A percentile compares a stretch with the other conserved stretches of the same genome.
Evolutionary conservation across 1,140 invertebrate species (phyloP).

Genomic region (Apis laboriosa): DNA sequence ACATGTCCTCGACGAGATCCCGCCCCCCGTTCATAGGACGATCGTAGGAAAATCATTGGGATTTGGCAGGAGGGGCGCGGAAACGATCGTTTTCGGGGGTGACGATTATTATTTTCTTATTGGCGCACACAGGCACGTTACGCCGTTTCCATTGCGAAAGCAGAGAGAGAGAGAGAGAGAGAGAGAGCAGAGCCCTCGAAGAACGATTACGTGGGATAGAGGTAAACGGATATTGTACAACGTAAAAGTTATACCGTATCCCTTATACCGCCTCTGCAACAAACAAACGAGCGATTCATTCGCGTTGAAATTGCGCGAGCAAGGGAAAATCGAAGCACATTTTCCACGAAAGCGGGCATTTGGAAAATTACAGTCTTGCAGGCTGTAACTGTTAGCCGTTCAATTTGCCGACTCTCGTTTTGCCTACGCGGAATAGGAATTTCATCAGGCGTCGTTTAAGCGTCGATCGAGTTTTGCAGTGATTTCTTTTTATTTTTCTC

Average conservation of each 20-base stretch:
- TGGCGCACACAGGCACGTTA: no score
- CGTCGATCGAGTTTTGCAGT: neutral
- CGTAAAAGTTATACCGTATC: constrained; percentile 1
- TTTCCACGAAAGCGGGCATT: constrained; percentile 59
- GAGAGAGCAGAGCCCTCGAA: neutral
- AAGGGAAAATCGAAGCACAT: constrained; percentile 58
- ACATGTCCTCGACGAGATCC: neutral
- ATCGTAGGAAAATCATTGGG: constrained; percentile 39
- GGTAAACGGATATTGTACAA: constrained; percentile 33
- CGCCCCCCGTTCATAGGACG: constrained; percentile 23
- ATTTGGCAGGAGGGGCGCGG: neutral
- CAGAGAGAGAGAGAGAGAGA: no score
- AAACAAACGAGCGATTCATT: constrained; percentile 31
- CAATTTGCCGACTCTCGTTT: constrained; percentile 66
- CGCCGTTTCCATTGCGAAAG: constrained; percentile 21
- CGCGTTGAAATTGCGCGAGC: constrained; percentile 12
- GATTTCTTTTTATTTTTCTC: no score
- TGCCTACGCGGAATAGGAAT: constrained; percentile 14
- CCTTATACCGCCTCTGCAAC: constrained; percentile 11
- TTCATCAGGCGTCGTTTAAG: constrained; percentile 34
- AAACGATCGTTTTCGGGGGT: neutral
- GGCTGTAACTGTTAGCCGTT: constrained; percentile 57
- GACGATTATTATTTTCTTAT: constrained; percentile 16
- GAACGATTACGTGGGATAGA: constrained; percentile 30
- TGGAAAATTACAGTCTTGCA: constrained; percentile 61